These are phyloP conservation scores for Odontomachus brunneus DNA, from an alignment of 1,140 invertebrate species.

Conservation along the genomic window DNA sequence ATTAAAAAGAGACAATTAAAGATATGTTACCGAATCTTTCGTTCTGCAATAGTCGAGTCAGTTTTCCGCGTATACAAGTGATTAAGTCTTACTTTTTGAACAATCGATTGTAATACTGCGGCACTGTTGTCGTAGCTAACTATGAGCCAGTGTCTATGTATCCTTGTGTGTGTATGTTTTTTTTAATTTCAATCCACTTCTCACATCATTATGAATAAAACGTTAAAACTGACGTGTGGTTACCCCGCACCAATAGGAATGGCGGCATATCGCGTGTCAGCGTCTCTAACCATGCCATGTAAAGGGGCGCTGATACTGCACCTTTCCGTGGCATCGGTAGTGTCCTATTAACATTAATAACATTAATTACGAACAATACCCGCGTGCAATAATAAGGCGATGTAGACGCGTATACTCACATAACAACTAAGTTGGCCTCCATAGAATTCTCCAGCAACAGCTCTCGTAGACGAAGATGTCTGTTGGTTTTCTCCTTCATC, in stretches of 20 bases:
- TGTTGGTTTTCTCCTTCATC: constrained; percentile 95
- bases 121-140: background rate
- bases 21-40: constrained; percentile 26
- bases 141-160: background rate
- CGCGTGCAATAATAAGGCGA: constrained; percentile 39
- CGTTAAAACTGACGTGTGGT: constrained; percentile 97
- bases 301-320: constrained; percentile 94
- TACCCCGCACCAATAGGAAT: constrained; percentile 96
- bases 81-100: constrained; percentile 60
- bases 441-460: constrained; percentile 94
- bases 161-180: background rate
- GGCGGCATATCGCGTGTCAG: constrained; percentile 96
- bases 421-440: constrained; percentile 95
- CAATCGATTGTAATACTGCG: constrained; percentile 52
- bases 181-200: background rate
- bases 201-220: constrained; percentile 94
- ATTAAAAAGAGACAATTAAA: too few relatives aligned
- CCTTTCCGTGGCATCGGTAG: constrained; percentile 96
- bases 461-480: constrained; percentile 95
- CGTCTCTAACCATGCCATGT: constrained; percentile 97
- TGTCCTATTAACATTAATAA: constrained; percentile 87
- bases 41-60: constrained; percentile 24
- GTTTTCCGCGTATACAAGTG: constrained; percentile 26
- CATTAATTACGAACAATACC: constrained; percentile 3
- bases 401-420: constrained; percentile 88